phyloP scores from a whole-genome alignment of 1,140 invertebrate species.

The Chlorops oryzae region DNA sequence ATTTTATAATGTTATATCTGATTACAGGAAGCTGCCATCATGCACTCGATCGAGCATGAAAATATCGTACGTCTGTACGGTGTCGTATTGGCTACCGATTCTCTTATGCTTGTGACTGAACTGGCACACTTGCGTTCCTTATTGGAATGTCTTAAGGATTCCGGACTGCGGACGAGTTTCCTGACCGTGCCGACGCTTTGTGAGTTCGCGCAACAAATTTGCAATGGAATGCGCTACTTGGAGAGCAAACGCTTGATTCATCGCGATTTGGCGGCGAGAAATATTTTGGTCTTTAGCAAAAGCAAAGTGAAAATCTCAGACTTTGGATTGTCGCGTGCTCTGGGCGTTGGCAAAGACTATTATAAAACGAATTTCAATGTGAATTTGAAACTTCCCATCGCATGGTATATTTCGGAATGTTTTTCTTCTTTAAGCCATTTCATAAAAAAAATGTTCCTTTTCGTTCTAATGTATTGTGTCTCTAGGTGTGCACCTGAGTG shows the following conservation, averaged over 20 bases:
- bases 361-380: slow-evolving; percentile 99
- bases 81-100: slow-evolving; percentile 90
- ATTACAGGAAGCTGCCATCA: slow-evolving; percentile 95
- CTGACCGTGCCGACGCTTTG: slow-evolving; percentile 76
- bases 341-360: slow-evolving; percentile 98
- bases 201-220: slow-evolving; percentile 90
- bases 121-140: slow-evolving; percentile 89
- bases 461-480: slow-evolving; percentile 10
- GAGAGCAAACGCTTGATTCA: slow-evolving; percentile 92
- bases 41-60: slow-evolving; percentile 95
- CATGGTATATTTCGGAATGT: slow-evolving; percentile 65
- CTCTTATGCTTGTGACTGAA: slow-evolving; percentile 95
- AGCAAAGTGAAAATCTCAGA: slow-evolving; percentile 98
- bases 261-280: slow-evolving; percentile 88
- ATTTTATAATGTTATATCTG: too few relatives aligned
- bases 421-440: too few relatives aligned
- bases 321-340: slow-evolving; percentile 88
- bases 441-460: slow-evolving; percentile 9
- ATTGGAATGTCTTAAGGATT: slow-evolving; percentile 92
- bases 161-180: slow-evolving; percentile 79
- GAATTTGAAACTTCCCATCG: slow-evolving; percentile 94
- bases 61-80: slow-evolving; percentile 96
- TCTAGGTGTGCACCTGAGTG: slow-evolving; percentile 92
- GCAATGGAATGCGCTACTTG: slow-evolving; percentile 93
- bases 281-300: slow-evolving; percentile 93